phyloP scores from a whole-genome alignment of 2,888 invertebrate species.

The Fragum whitleyi region DNA sequence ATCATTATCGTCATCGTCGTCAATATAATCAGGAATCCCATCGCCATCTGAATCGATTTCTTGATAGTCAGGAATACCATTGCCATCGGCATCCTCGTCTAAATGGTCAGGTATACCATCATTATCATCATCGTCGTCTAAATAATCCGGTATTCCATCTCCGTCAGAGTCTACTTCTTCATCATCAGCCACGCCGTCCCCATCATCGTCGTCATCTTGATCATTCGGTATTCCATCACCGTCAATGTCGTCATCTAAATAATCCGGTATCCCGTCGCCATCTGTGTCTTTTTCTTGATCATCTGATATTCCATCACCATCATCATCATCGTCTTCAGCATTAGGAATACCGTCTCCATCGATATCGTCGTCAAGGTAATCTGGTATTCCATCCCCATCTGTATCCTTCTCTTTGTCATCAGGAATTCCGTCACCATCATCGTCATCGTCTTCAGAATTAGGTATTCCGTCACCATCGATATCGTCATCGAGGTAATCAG shows the following conservation, averaged over 20 bases:
- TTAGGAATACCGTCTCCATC: conserved; percentile 82
- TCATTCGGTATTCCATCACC: conserved; percentile 79
- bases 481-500: conserved; percentile 78
- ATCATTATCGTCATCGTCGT: conserved; percentile 70
- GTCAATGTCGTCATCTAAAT: conserved; percentile 76
- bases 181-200: conserved; percentile 74
- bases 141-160: conserved; percentile 80
- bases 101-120: conserved; percentile 75
- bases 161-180: conserved; percentile 75
- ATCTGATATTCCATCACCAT: conserved; percentile 79
- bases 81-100: conserved; percentile 72
- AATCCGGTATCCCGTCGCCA: conserved; percentile 79
- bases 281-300: conserved; percentile 75
- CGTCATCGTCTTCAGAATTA: conserved; percentile 76
- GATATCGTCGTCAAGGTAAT: conserved; percentile 70
- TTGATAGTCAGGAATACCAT: conserved; percentile 63
- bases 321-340: conserved; percentile 73
- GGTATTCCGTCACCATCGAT: conserved; percentile 81
- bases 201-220: conserved; percentile 77
- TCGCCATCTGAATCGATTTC: conserved; percentile 78
- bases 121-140: conserved; percentile 68
- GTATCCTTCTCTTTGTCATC: conserved; percentile 71
- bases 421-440: conserved; percentile 81
- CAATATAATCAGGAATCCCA: conserved; percentile 77
- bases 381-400: conserved; percentile 78